Conservation (phyloP, 2,888 invertebrate species). For the Andrena fulva region DNA sequence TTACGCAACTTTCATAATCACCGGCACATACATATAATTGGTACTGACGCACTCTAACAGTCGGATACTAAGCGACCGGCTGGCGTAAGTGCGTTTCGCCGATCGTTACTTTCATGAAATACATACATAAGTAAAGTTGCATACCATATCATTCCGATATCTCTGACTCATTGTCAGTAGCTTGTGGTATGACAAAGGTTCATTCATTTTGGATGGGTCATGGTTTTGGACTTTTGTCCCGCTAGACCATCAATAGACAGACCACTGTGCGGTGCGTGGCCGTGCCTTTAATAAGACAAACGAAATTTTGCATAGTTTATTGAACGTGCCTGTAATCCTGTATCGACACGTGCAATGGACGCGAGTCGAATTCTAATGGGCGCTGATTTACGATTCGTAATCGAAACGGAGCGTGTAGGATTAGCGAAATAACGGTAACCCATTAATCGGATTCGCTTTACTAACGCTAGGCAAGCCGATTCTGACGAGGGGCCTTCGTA, state of each 20-base stretch:
- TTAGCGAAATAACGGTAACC: constrained; percentile 11
- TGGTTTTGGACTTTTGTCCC: too few relatives aligned
- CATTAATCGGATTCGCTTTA: not conserved
- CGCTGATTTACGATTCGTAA: constrained; percentile 17
- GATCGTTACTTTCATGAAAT: too few relatives aligned
- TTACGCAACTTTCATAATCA: too few relatives aligned
- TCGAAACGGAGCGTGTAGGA: constrained; percentile 1
- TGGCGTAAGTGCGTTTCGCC: too few relatives aligned
- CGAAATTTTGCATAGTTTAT: constrained; percentile 22
- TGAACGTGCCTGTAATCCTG: not conserved
- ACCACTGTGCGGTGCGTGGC: not conserved
- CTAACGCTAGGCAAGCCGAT: not conserved
- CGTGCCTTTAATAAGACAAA: not conserved
- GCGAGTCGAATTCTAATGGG: constrained; percentile 2
- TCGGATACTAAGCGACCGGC: too few relatives aligned
- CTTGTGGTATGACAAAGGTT: too few relatives aligned
- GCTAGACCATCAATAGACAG: not conserved
- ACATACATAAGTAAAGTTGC: too few relatives aligned
- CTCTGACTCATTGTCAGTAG: too few relatives aligned
- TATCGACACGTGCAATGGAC: constrained; percentile 16
- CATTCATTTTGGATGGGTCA: too few relatives aligned
- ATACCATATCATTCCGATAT: too few relatives aligned
- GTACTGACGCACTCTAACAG: too few relatives aligned
- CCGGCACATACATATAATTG: too few relatives aligned
- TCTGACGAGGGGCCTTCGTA: not conserved